Percentiles rank a stretch among this genome's conserved stretches.
Conservation (phyloP, 2,113 vertebrate genomes). For the Silurus asotus region DNA sequence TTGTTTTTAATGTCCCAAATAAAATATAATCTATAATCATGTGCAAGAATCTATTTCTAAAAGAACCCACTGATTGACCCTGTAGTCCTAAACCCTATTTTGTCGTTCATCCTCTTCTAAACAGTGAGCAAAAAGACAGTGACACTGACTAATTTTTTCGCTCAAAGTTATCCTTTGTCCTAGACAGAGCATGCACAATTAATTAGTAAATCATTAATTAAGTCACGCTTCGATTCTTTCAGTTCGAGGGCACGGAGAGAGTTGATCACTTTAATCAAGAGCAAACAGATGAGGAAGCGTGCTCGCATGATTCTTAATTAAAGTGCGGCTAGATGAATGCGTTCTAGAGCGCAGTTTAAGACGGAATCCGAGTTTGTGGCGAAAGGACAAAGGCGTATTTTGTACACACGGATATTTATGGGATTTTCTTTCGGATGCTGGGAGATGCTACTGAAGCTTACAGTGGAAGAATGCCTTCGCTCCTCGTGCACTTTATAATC, state of each 20-base stretch:
- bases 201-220: conserved; percentile 59
- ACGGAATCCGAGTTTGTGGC: neutral
- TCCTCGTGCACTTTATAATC: conserved; percentile 47
- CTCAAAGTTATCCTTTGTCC: conserved; percentile 57
- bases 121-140: conserved; percentile 3
- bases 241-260: conserved; percentile 52
- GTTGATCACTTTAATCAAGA: conserved; percentile 57
- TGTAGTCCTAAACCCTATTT: neutral
- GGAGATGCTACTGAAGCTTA: neutral
- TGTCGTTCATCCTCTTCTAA: neutral
- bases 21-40: neutral
- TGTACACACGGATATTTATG: neutral
- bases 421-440: neutral
- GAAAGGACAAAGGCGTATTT: conserved; percentile 29
- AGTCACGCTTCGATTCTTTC: conserved; percentile 57
- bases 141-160: conserved; percentile 21
- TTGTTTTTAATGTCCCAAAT: neutral
- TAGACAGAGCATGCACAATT: conserved; percentile 55
- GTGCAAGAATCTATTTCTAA: neutral
- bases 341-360: conserved; percentile 18
- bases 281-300: conserved; percentile 51
- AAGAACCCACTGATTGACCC: neutral
- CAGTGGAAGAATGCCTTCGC: conserved; percentile 1
- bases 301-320: conserved; percentile 52
- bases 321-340: conserved; percentile 33